Evolutionary conservation across 2,113 vertebrate genomes (phyloP).

Genomic region (Conger conger): DNA sequence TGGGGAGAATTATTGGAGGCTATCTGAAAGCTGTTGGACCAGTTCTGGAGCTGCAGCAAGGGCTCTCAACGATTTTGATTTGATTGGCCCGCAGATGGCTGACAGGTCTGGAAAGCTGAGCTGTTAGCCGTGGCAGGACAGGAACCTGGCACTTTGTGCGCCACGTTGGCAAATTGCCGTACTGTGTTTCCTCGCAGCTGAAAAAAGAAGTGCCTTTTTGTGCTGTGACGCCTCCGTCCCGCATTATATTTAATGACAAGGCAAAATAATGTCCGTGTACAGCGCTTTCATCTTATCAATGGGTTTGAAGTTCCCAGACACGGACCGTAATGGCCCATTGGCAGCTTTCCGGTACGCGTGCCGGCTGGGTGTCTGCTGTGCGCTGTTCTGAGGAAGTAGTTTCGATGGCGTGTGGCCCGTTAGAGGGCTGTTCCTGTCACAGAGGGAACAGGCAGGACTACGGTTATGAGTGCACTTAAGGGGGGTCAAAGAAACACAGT

Average conservation of each 20-base stretch:
- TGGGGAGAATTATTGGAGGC: not conserved
- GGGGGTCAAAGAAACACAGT: too few species aligned
- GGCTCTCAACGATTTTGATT: not conserved
- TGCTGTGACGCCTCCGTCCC: conserved; percentile 34
- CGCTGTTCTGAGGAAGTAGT: conserved; percentile 3
- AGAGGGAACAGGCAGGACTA: too few species aligned
- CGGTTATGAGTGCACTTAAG: too few species aligned
- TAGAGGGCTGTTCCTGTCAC: too few species aligned
- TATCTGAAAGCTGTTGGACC: not conserved
- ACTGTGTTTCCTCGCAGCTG: conserved; percentile 41
- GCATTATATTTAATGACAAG: conserved; percentile 43
- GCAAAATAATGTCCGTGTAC: conserved; percentile 18
- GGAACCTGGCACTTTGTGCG: not conserved
- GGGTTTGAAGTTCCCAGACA: conserved; percentile 41
- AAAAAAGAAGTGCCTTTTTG: conserved; percentile 37
- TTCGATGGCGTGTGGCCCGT: too few species aligned
- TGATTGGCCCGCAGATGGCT: not conserved
- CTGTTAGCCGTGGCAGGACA: not conserved
- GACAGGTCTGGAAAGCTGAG: conserved; percentile 2
- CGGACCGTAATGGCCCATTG: conserved; percentile 39
- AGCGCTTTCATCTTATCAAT: conserved; percentile 42
- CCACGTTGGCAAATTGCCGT: conserved; percentile 28
- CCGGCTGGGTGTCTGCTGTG: not conserved
- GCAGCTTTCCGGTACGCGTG: conserved; percentile 36
- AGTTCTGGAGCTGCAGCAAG: not conserved